These are phyloP conservation scores for Ridgeia piscesae DNA, from an alignment of 1,140 invertebrate genomes.

Conservation along the genomic window DNA sequence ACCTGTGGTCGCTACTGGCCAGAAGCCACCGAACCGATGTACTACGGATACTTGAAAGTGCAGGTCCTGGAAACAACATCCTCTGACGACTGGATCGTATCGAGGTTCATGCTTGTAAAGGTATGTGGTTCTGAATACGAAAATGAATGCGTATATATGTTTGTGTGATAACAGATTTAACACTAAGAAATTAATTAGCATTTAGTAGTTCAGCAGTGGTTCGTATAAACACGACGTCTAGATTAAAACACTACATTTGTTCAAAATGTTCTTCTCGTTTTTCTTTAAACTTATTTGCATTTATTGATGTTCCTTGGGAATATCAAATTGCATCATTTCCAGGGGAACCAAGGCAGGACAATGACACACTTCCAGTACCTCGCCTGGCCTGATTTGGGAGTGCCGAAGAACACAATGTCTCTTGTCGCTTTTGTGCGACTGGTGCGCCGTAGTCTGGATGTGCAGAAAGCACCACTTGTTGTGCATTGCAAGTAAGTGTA, in stretches of 20 bases:
- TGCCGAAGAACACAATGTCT: slow-evolving; percentile 84
- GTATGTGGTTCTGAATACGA: too few species aligned
- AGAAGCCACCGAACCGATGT: slow-evolving; percentile 18
- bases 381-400: slow-evolving; percentile 98
- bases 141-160: too few species aligned
- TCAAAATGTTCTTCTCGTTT: too few species aligned
- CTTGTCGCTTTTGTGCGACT: slow-evolving; percentile 81
- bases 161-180: too few species aligned
- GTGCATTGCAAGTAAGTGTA: slow-evolving; percentile 89
- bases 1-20: slow-evolving; percentile 28
- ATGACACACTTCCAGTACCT: slow-evolving; percentile 80
- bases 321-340: not conserved
- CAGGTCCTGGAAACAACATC: slow-evolving; percentile 68
- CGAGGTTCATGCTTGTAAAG: slow-evolving; percentile 71
- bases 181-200: too few species aligned
- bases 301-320: too few species aligned
- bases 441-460: slow-evolving; percentile 62
- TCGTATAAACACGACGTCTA: too few species aligned
- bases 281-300: too few species aligned
- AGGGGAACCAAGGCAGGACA: not conserved
- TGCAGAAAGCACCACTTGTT: slow-evolving; percentile 72
- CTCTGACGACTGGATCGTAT: slow-evolving; percentile 92
- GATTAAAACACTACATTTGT: too few species aligned
- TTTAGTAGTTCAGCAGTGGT: too few species aligned
- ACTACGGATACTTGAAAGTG: slow-evolving; percentile 54